Conservation (phyloP, 2,888 invertebrate species). For the Dryocosmus kuriphilus region DNA sequence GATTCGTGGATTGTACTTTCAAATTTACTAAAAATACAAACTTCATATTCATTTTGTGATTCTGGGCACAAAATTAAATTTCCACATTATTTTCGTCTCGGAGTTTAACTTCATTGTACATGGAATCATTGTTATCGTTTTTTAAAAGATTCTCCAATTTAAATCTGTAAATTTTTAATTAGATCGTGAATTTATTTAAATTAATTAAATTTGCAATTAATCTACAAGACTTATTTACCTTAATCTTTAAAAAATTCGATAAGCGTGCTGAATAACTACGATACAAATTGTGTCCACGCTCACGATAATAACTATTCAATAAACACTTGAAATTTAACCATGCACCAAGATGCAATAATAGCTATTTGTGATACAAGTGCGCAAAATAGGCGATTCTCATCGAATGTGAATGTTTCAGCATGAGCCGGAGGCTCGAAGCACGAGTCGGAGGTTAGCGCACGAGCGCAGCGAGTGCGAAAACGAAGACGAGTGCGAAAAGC, state of each 20-base stretch:
- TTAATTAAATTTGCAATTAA: not conserved
- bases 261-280: not conserved
- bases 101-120: not conserved
- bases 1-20: not conserved
- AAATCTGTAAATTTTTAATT: too few relatives aligned
- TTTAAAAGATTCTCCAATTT: too few relatives aligned
- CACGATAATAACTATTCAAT: not conserved
- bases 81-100: not conserved
- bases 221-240: not conserved
- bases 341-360: not conserved
- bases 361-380: too few relatives aligned
- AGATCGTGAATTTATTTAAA: too few relatives aligned
- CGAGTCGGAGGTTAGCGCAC: too few relatives aligned
- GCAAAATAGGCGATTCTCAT: too few relatives aligned
- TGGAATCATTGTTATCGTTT: too few relatives aligned
- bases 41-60: not conserved
- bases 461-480: too few relatives aligned
- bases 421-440: too few relatives aligned
- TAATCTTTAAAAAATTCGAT: not conserved
- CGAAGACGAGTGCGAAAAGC: too few relatives aligned
- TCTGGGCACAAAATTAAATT: slow-evolving; percentile 9
- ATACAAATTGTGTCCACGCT: not conserved
- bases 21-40: not conserved
- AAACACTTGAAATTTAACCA: not conserved
- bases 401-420: too few relatives aligned